These are phyloP conservation scores for Alauda arvensis DNA, from an alignment of 2,797 vertebrate species.

Conservation along the genomic window DNA sequence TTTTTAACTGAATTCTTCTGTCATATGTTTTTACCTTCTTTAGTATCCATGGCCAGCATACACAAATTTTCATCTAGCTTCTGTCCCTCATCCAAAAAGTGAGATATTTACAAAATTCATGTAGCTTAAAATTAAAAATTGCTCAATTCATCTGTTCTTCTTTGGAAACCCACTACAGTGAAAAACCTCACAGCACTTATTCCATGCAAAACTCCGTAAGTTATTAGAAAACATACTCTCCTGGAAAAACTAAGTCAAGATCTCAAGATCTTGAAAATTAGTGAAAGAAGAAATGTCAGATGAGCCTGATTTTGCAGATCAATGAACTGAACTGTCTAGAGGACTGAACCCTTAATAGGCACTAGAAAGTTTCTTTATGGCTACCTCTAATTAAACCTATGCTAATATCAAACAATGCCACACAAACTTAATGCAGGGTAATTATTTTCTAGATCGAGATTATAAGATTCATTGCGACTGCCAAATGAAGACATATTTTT, in stretches of 20 bases:
- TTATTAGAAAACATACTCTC: background rate
- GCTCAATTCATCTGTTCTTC: background rate
- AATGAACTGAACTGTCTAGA: background rate
- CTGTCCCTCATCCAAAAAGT: background rate
- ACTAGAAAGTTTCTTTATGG: background rate
- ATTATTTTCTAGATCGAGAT: background rate
- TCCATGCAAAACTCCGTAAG: background rate
- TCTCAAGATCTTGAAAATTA: background rate
- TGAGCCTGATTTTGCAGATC: background rate
- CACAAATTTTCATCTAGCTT: background rate
- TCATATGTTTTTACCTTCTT: background rate
- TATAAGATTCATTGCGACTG: background rate
- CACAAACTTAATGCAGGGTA: background rate
- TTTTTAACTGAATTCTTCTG: background rate
- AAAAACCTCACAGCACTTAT: background rate
- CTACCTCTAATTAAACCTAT: background rate
- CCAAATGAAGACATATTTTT: background rate
- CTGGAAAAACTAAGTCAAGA: background rate
- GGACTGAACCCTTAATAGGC: background rate
- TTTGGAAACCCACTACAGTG: background rate
- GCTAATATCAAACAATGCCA: background rate
- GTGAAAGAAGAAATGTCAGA: background rate
- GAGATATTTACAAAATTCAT: background rate
- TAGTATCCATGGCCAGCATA: background rate
- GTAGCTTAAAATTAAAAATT: background rate